Percentiles rank a stretch among this genome's conserved stretches.
Evolutionary conservation across 2,797 vertebrate genomes (phyloP).

Genomic region (Aselliscus stoliczkanus): DNA sequence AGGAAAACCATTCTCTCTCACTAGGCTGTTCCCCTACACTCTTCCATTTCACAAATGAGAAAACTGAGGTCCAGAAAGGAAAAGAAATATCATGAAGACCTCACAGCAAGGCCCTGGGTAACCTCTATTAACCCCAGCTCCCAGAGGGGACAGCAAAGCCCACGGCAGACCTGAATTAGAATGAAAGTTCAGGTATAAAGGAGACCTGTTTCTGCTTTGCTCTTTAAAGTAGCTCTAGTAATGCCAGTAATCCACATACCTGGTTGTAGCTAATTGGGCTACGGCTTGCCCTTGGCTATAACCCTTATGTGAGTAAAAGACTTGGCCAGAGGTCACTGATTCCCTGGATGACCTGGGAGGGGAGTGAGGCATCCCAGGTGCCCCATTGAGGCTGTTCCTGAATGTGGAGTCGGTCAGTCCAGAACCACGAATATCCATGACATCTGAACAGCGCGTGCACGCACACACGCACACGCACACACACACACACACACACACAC

Average conservation of each 20-base stretch:
- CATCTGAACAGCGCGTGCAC: neutral
- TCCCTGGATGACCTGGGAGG: neutral
- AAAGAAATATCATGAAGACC: neutral
- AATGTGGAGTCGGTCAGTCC: neutral
- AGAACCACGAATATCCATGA: accelerated
- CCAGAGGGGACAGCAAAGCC: neutral
- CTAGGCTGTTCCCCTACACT: neutral
- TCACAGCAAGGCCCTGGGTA: neutral
- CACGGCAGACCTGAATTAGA: neutral
- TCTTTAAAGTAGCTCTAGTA: neutral
- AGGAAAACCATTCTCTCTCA: neutral
- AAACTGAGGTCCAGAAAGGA: neutral
- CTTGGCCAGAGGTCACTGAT: neutral
- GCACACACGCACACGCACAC: too few relatives aligned
- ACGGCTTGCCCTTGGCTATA: neutral
- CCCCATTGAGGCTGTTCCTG: neutral
- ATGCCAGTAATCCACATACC: neutral
- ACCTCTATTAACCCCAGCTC: neutral
- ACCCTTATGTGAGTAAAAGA: neutral
- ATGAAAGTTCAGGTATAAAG: neutral
- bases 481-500: too few relatives aligned
- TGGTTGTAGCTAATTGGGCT: neutral
- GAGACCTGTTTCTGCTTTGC: neutral
- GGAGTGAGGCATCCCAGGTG: neutral
- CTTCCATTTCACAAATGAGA: neutral